A percentile compares a stretch with the other conserved stretches of the same genome.
These are phyloP conservation scores for Amphiprion clarkii DNA, from an alignment of 2,797 vertebrate genomes.

Conservation along the genomic window DNA sequence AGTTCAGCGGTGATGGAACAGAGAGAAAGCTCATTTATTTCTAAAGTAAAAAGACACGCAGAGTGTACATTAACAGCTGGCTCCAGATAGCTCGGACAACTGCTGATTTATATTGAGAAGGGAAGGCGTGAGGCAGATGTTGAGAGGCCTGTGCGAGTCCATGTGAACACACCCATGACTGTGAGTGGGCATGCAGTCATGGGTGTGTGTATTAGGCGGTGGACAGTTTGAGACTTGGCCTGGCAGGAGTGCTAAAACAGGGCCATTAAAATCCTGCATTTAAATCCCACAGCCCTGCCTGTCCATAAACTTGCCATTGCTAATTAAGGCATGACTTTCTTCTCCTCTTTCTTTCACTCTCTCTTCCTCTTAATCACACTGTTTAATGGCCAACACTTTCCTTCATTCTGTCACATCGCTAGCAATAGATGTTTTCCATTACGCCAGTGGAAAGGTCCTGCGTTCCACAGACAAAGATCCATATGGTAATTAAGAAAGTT, in stretches of 20 bases:
- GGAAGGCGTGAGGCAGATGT: constrained; percentile 42
- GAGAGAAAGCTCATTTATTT: constrained; percentile 38
- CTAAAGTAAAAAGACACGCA: constrained; percentile 41
- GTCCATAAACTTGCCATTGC: constrained; percentile 68
- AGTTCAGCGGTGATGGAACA: constrained; percentile 29
- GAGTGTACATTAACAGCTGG: constrained; percentile 54
- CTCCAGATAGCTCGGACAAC: constrained; percentile 31
- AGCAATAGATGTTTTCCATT: constrained; percentile 61
- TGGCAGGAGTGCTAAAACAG: constrained; percentile 67
- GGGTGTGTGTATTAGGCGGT: constrained; percentile 49
- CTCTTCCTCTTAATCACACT: constrained; percentile 50
- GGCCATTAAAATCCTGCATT: constrained; percentile 63
- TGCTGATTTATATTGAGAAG: constrained; percentile 46
- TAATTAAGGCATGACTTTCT: constrained; percentile 76
- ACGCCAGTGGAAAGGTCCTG: constrained; percentile 53
- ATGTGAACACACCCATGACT: constrained; percentile 16
- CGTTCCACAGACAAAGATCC: constrained; percentile 52
- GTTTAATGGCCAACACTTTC: constrained; percentile 61
- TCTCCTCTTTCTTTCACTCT: constrained; percentile 44
- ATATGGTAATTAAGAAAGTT: constrained; percentile 57
- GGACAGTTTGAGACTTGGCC: constrained; percentile 51
- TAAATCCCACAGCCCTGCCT: constrained; percentile 61
- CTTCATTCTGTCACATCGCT: constrained; percentile 43
- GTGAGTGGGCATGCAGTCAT: constrained; percentile 6
- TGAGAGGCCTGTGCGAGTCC: constrained; percentile 16